These are phyloP conservation scores for Cirrhinus molitorella DNA, from an alignment of 2,797 vertebrate genomes.

Conservation along the genomic window DNA sequence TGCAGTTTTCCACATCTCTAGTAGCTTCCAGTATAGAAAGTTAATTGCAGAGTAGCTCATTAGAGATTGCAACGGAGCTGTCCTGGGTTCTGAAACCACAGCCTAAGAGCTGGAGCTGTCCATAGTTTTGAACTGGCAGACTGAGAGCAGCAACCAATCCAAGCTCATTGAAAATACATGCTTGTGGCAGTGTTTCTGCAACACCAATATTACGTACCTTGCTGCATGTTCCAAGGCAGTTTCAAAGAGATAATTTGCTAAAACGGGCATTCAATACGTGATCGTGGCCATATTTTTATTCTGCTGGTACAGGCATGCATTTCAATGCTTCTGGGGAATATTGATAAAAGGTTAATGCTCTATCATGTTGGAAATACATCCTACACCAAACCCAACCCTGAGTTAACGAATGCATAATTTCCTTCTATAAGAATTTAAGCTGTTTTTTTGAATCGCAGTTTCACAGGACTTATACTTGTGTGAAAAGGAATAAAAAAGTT, in stretches of 20 bases:
- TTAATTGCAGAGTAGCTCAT: background rate
- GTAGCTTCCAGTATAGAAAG: background rate
- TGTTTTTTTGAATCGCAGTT: background rate
- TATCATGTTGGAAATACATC: no score
- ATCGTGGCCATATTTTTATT: background rate
- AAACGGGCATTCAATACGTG: background rate
- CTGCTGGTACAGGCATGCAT: no score
- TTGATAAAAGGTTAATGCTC: no score
- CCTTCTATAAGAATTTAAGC: background rate
- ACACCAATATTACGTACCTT: background rate
- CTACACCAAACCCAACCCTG: background rate
- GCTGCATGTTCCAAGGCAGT: background rate
- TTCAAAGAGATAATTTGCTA: background rate
- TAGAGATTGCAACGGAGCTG: background rate
- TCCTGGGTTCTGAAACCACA: background rate
- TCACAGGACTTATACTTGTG: background rate
- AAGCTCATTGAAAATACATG: background rate
- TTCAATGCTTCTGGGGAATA: no score
- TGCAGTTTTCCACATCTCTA: slow-evolving; percentile 7
- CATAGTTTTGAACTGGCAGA: slow-evolving; percentile 28
- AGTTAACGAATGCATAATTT: background rate
- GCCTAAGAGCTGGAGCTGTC: background rate
- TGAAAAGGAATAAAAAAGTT: background rate
- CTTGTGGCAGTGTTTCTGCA: background rate
- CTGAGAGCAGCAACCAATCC: background rate